These are phyloP conservation scores for Pyrgilauda ruficollis DNA, from an alignment of 2,113 vertebrate genomes.

Conservation along the genomic window DNA sequence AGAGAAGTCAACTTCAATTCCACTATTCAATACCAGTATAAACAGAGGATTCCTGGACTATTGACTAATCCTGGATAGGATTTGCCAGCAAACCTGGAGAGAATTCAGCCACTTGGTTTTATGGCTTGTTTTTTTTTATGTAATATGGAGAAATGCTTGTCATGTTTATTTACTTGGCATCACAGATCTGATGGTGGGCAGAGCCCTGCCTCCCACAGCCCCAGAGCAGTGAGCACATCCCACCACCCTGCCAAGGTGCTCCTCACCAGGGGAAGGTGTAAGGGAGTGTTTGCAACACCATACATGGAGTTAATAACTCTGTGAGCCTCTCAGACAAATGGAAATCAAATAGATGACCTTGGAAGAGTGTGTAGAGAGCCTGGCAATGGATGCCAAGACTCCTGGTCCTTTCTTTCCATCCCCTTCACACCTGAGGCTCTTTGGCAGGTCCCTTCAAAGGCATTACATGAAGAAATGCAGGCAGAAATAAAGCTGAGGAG, in stretches of 20 bases:
- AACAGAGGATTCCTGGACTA: slow-evolving; percentile 25
- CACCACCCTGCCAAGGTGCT: background rate
- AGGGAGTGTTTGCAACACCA: background rate
- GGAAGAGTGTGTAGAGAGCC: background rate
- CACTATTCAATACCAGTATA: background rate
- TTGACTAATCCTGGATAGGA: background rate
- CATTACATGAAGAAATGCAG: background rate
- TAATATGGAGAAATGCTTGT: background rate
- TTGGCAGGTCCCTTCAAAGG: background rate
- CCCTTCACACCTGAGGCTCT: background rate
- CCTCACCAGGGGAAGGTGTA: background rate
- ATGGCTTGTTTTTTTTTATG: background rate
- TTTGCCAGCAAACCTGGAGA: background rate
- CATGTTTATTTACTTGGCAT: background rate
- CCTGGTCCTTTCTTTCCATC: background rate
- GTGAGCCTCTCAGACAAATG: background rate
- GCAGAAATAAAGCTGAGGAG: slow-evolving; percentile 2
- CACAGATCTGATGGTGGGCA: background rate
- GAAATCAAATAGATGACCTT: background rate
- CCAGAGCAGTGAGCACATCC: background rate
- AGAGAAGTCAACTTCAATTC: background rate
- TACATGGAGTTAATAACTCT: background rate
- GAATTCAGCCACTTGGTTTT: background rate
- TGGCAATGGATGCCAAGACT: background rate
- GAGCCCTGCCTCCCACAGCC: background rate